phyloP scores from a whole-genome alignment of 2,113 vertebrate species.

The Pipra filicauda region DNA sequence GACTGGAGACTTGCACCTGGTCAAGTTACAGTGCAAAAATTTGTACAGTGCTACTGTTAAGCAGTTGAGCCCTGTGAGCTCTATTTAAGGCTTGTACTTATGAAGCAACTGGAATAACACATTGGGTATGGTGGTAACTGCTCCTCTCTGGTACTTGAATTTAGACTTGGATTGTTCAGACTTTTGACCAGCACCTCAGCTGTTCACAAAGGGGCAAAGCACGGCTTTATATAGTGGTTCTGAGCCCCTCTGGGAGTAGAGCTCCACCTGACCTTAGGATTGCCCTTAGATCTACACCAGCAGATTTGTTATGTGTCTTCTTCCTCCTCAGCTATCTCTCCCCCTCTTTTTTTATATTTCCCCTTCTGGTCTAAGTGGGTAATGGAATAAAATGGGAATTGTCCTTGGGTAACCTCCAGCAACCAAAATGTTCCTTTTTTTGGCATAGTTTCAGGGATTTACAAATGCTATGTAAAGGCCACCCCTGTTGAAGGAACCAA shows the following conservation, averaged over 20 bases:
- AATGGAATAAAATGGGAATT: background rate
- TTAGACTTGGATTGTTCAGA: background rate
- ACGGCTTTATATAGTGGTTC: background rate
- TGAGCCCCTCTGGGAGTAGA: background rate
- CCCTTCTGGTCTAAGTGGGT: background rate
- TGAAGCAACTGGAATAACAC: background rate
- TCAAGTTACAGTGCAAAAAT: constrained; percentile 35
- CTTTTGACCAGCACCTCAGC: background rate
- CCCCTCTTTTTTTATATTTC: background rate
- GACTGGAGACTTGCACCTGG: background rate
- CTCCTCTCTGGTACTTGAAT: background rate
- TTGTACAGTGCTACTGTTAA: constrained; percentile 25
- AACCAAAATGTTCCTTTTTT: background rate
- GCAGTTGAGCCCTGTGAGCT: background rate
- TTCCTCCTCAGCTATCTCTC: background rate
- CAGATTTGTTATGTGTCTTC: background rate
- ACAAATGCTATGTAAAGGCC: background rate
- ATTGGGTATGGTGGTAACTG: background rate
- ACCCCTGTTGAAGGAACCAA: background rate
- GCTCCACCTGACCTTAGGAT: background rate
- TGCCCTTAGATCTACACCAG: background rate
- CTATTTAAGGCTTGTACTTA: constrained; percentile 12
- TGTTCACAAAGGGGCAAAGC: background rate
- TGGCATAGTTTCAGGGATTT: background rate
- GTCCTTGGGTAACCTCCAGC: background rate